Conservation (phyloP, 2,113 vertebrate genomes). For the Elachura formosa region DNA sequence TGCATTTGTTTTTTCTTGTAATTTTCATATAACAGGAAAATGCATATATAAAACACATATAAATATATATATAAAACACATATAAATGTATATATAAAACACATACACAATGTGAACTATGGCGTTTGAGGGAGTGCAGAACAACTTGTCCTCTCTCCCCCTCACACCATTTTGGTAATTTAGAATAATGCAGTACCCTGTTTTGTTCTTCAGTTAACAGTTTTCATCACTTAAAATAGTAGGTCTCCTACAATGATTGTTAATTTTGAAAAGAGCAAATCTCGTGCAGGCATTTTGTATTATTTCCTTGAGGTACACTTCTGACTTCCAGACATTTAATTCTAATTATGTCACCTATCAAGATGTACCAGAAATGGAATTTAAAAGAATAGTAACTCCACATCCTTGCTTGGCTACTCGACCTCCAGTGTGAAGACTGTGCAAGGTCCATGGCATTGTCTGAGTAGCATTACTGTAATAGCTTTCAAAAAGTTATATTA, state of each 20-base stretch:
- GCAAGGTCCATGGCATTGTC: background rate
- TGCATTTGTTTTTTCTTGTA: background rate
- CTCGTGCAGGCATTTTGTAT: background rate
- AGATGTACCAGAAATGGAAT: background rate
- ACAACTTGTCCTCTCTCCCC: no score
- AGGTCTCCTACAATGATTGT: background rate
- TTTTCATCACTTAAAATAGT: background rate
- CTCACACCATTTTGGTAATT: background rate
- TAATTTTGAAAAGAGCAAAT: background rate
- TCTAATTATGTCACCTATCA: background rate
- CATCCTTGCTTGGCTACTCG: background rate
- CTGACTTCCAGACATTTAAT: background rate
- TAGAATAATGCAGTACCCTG: background rate
- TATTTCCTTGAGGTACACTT: background rate
- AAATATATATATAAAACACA: no score
- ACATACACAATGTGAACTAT: background rate
- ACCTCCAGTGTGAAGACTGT: background rate
- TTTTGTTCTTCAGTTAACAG: background rate
- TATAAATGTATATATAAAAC: no score
- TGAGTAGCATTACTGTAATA: background rate
- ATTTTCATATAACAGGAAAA: accelerated
- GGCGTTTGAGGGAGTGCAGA: background rate
- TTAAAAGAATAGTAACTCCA: background rate
- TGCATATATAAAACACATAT: no score
- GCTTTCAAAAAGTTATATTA: background rate